Conservation (phyloP, 2,888 invertebrate genomes). For the Conchocele bisecta region DNA sequence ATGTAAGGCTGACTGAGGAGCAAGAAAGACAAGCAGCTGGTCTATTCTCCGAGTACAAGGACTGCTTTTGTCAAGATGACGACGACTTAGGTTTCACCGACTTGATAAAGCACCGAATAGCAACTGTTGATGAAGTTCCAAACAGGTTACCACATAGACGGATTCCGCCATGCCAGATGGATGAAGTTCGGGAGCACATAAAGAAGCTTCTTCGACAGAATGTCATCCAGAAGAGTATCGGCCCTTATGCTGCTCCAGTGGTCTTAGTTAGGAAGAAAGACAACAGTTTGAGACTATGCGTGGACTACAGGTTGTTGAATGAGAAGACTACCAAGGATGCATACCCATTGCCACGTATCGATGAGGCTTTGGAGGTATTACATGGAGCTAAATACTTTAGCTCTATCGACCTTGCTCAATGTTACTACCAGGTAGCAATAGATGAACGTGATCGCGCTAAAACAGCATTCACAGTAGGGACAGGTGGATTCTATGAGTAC, state of each 20-base stretch:
- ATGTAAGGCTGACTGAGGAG: neutral
- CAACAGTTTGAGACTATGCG: neutral
- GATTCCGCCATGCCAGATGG: constrained; percentile 6
- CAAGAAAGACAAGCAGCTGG: neutral
- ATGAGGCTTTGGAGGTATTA: neutral
- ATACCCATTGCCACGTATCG: neutral
- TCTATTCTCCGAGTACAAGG: constrained; percentile 8
- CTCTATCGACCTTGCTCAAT: constrained; percentile 10
- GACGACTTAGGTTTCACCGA: constrained; percentile 13
- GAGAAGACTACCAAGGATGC: neutral
- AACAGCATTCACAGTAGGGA: constrained; percentile 23
- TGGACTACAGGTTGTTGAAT: neutral
- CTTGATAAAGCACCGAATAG: neutral
- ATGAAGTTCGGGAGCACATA: neutral
- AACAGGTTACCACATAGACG: neutral
- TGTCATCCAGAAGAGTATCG: neutral
- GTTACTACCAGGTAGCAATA: constrained; percentile 8
- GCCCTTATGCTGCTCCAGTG: constrained; percentile 4
- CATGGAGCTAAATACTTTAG: neutral
- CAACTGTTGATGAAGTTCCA: neutral
- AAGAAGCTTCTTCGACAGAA: constrained; percentile 6
- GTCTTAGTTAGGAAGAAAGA: constrained; percentile 5
- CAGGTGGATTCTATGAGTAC: constrained; percentile 47
- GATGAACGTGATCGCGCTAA: constrained; percentile 13
- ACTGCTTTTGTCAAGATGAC: constrained; percentile 3